phyloP scores from a whole-genome alignment of 2,113 vertebrate genomes.

The Nothocercus julius region DNA sequence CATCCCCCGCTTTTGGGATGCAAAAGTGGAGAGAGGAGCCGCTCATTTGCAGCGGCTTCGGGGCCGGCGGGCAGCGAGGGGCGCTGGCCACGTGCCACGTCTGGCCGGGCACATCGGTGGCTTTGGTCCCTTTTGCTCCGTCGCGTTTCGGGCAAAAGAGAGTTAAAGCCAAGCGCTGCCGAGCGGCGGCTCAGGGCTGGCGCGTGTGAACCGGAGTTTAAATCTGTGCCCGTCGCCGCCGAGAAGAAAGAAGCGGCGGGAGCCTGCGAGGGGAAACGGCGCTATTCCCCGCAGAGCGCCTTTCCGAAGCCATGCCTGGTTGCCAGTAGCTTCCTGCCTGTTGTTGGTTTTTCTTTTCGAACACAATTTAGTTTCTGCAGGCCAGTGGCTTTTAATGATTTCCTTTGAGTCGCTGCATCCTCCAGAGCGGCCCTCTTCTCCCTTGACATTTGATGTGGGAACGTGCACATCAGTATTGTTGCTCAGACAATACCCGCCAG shows the following conservation, averaged over 20 bases:
- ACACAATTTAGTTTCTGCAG: constrained; percentile 63
- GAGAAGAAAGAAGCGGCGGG: not conserved
- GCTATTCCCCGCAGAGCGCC: constrained; percentile 23
- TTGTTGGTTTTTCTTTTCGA: constrained; percentile 63
- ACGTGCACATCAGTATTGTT: constrained; percentile 62
- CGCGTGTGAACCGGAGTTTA: not conserved
- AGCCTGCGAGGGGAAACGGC: not conserved
- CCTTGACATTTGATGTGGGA: constrained; percentile 69
- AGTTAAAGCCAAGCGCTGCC: not conserved
- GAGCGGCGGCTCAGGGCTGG: not conserved
- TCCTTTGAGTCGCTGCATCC: constrained; percentile 65
- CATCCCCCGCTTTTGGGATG: not conserved
- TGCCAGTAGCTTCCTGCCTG: constrained; percentile 53
- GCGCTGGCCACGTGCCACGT: not conserved
- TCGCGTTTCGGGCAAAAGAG: not conserved
- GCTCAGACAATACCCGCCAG: constrained; percentile 65
- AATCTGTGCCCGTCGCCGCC: not conserved
- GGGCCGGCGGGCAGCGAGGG: not conserved
- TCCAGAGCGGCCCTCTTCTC: constrained; percentile 53
- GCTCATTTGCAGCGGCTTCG: constrained; percentile 32
- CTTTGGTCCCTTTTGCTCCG: not conserved
- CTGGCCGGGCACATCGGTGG: rapidly evolving
- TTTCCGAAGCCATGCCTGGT: constrained; percentile 16
- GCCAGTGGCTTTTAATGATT: constrained; percentile 68
- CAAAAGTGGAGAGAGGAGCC: not conserved